Evolutionary conservation across 2,113 vertebrate species (phyloP).

Genomic region (Apistogramma diplotaenia): DNA sequence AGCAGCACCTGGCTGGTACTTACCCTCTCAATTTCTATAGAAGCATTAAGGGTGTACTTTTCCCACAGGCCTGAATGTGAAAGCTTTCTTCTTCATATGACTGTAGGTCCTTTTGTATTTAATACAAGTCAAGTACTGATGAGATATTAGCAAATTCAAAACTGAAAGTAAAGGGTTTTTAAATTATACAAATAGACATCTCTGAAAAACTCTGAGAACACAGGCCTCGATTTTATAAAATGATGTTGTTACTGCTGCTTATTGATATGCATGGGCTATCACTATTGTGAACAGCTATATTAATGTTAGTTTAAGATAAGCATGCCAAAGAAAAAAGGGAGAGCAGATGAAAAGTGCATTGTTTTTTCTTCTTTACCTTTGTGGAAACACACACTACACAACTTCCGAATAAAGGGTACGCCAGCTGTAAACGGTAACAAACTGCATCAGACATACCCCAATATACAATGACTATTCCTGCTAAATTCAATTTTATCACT

Average conservation of each 20-base stretch:
- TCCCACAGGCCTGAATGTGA: background rate
- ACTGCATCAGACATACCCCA: background rate
- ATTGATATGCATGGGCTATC: background rate
- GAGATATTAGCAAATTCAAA: slow-evolving; percentile 1
- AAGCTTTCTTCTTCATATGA: background rate
- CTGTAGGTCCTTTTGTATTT: background rate
- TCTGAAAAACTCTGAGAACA: background rate
- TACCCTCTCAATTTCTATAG: background rate
- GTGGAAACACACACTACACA: background rate
- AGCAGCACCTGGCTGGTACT: background rate
- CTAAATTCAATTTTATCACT: too few species aligned
- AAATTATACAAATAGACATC: slow-evolving; percentile 3
- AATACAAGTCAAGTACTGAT: background rate
- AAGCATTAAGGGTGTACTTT: background rate
- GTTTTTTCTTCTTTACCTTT: background rate
- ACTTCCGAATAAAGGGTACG: background rate
- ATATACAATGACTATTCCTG: background rate
- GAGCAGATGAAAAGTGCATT: background rate
- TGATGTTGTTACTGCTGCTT: background rate
- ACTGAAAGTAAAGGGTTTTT: background rate
- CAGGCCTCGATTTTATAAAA: background rate
- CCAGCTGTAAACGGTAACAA: background rate
- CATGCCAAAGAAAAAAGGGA: background rate
- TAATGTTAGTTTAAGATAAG: background rate
- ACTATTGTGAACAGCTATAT: background rate